A percentile compares a stretch with the other conserved stretches of the same genome.
Conservation (phyloP, 2,797 vertebrate genomes). For the Gobionotothen gibberifrons region DNA sequence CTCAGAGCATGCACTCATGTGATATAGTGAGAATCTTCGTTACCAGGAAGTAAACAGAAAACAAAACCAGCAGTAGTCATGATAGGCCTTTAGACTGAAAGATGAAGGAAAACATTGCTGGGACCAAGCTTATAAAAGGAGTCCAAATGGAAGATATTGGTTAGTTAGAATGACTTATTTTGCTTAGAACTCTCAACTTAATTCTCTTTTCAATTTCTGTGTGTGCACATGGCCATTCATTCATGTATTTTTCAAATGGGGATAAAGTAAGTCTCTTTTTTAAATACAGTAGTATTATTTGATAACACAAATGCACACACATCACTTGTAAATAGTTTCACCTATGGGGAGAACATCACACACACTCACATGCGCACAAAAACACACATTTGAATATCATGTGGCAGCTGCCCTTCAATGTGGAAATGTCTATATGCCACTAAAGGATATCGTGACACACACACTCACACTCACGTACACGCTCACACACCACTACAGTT, state of each 20-base stretch:
- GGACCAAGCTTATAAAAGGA: too few relatives aligned
- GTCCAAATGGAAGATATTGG: too few relatives aligned
- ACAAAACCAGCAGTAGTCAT: too few relatives aligned
- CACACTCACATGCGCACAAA: not conserved
- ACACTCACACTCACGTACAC: not conserved
- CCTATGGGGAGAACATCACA: not conserved
- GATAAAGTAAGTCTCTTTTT: not conserved
- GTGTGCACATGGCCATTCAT: not conserved
- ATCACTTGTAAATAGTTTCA: not conserved
- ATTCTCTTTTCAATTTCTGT: too few relatives aligned
- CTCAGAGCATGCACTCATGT: too few relatives aligned
- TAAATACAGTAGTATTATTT: not conserved
- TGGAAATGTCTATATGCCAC: constrained; percentile 51
- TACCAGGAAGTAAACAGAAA: too few relatives aligned
- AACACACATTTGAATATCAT: constrained; percentile 30
- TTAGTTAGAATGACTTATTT: too few relatives aligned
- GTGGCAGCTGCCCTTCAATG: constrained; percentile 38
- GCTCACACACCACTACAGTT: not conserved
- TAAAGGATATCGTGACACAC: constrained; percentile 14
- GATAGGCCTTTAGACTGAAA: too few relatives aligned
- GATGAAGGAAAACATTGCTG: too few relatives aligned
- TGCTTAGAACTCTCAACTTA: too few relatives aligned
- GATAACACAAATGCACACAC: not conserved
- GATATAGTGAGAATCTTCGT: too few relatives aligned
- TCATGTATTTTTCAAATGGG: too few relatives aligned